Evolutionary conservation across 2,888 invertebrate species (phyloP), one percentile per base, ranked within the genome.

Genomic region (Drosophila sordidula): DNA sequence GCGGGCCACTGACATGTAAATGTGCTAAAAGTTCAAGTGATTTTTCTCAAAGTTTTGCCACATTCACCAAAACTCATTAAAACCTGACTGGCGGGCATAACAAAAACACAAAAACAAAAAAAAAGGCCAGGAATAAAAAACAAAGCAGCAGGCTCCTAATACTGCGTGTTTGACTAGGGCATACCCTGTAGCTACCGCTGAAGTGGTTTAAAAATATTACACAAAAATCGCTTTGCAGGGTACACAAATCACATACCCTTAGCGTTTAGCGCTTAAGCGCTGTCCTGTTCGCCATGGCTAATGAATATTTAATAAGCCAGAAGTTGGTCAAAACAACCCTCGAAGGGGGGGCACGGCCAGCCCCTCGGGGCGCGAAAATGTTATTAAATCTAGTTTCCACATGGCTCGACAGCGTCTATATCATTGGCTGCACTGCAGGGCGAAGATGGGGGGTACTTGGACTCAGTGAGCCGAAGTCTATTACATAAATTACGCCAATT

Each of bases 261-360:
- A 49, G 8, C 18, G 32, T 12, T 16, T 16, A 39, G 47, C 52
- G 39, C 61, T 73, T 63, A 39, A 44, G 26, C 4, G 63, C 25
- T 32, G 22, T 68, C 49, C 50, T 50, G 68, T 70, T 70, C 70
- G 54, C 67, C 59, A 42, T 66, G 58, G 75, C 83, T 90, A 91
- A 90, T 90, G 91, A 91, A 90, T 91, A 89, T 90, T 90, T 90
- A 90, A 90, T 90, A 89, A 81, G 77, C 70, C 52, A 54, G 54
- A 52, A 58, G 52, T 61, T 56, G 64, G 56, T 64, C 58, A 73
- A 57, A 79, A 62, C 81, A 75, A 63, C 67, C 74, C 78, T 62
- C 70, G 14, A 39, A 44, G 14, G 16, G 25, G 45, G 45, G 18
- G 34, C n/a, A 12, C 8, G 50, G 18, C 56, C 11, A 22, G 56